phyloP scores from a whole-genome alignment of 1,140 invertebrate species.

The Pseudomyrmex pallidus region DNA sequence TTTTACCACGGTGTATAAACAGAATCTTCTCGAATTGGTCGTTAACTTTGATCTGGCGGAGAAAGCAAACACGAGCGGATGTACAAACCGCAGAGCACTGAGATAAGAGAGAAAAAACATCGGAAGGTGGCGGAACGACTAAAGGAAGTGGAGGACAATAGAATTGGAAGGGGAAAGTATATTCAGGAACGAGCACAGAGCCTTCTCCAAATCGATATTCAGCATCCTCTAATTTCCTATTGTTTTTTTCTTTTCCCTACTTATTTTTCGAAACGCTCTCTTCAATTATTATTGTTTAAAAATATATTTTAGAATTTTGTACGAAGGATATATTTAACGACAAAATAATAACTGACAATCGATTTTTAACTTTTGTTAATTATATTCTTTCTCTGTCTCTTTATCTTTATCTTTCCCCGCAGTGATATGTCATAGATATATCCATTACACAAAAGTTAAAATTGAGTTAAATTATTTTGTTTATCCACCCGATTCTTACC shows the following conservation, averaged over 20 bases:
- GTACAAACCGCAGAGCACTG: constrained; percentile 44
- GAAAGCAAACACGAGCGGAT: constrained; percentile 21
- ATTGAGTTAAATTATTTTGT: neutral
- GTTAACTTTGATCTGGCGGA: constrained; percentile 35
- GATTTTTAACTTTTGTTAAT: neutral
- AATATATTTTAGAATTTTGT: neutral
- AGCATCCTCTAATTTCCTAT: neutral
- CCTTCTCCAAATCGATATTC: constrained; percentile 31
- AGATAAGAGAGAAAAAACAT: neutral
- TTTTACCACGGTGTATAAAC: constrained; percentile 15
- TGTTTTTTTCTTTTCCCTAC: neutral
- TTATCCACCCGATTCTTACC: neutral
- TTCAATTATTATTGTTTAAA: neutral
- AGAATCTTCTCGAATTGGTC: constrained; percentile 42
- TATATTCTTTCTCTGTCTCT: too few species aligned
- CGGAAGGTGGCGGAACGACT: neutral
- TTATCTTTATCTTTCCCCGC: too few species aligned
- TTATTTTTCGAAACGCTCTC: neutral
- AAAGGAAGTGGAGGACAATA: constrained; percentile 2
- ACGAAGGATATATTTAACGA: neutral
- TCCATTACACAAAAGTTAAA: neutral
- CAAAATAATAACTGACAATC: neutral
- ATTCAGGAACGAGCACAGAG: constrained; percentile 5
- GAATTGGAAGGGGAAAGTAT: constrained; percentile 26
- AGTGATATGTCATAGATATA: neutral